Conservation (phyloP, 2,797 vertebrate species). For the Diplodus sargus region DNA sequence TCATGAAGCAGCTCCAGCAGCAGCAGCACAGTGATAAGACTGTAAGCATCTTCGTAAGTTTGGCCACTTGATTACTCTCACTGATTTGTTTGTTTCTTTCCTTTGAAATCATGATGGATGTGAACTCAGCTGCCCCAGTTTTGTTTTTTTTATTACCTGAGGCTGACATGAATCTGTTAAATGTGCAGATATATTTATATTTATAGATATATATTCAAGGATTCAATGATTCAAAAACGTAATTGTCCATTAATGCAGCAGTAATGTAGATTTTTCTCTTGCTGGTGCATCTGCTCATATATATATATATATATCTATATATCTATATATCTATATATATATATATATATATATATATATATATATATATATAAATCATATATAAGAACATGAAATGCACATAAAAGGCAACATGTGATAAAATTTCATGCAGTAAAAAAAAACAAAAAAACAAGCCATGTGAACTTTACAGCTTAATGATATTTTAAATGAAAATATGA, state of each 20-base stretch:
- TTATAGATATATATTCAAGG: too few species aligned
- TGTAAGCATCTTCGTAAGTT: slow-evolving; percentile 87
- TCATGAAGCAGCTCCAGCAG: slow-evolving; percentile 94
- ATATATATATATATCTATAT: too few species aligned
- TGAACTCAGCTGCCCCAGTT: neutral
- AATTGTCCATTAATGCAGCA: too few species aligned
- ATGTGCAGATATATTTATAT: too few species aligned
- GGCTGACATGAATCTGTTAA: neutral
- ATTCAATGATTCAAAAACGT: too few species aligned
- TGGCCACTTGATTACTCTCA: slow-evolving; percentile 51
- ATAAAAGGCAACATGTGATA: too few species aligned
- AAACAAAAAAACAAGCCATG: neutral
- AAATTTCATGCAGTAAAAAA: neutral
- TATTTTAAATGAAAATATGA: neutral
- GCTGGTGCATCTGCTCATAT: too few species aligned
- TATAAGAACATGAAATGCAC: too few species aligned
- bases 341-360: too few species aligned
- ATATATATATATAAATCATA: too few species aligned
- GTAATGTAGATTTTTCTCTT: too few species aligned
- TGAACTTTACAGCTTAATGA: neutral
- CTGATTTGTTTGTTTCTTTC: neutral
- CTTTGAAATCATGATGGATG: neutral
- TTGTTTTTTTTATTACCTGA: neutral
- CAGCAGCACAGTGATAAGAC: slow-evolving; percentile 91
- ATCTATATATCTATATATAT: too few species aligned